These are phyloP conservation scores for Lordiphosa fenestrarum DNA, from an alignment of 2,888 invertebrate genomes.

Conservation along the genomic window DNA sequence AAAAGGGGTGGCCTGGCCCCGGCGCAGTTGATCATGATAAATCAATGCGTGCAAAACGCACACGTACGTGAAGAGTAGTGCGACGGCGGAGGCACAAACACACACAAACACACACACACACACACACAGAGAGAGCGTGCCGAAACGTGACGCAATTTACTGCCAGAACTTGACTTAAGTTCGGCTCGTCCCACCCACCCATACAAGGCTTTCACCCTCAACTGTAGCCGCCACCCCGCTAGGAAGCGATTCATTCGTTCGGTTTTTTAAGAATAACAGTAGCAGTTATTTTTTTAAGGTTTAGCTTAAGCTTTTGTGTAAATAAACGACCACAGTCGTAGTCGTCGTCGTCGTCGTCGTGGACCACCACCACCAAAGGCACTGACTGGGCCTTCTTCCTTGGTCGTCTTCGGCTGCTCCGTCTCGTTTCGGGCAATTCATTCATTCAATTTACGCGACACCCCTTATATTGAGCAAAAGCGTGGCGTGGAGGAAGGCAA, in stretches of 20 bases:
- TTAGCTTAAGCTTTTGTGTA: slow-evolving; percentile 77
- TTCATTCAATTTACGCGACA: slow-evolving; percentile 77
- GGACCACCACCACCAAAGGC: slow-evolving; percentile 17
- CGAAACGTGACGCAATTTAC: slow-evolving; percentile 78
- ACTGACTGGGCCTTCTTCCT: slow-evolving; percentile 5
- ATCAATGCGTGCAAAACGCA: slow-evolving; percentile 77
- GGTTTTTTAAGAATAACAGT: slow-evolving; percentile 71
- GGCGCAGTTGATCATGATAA: slow-evolving; percentile 75
- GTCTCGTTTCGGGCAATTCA: slow-evolving; percentile 65
- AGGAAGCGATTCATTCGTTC: slow-evolving; percentile 40
- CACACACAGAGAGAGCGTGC: slow-evolving; percentile 44
- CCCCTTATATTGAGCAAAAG: slow-evolving; percentile 58
- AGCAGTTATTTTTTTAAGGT: slow-evolving; percentile 76
- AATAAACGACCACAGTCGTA: slow-evolving; percentile 70
- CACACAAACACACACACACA: slow-evolving; percentile 7
- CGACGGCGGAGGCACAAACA: slow-evolving; percentile 7
- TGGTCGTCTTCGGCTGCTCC: background rate
- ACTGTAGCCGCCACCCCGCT: slow-evolving; percentile 48
- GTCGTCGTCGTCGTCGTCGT: slow-evolving; percentile 31
- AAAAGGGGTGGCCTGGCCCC: slow-evolving; percentile 53
- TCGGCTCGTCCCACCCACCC: slow-evolving; percentile 27
- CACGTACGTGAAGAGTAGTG: slow-evolving; percentile 54
- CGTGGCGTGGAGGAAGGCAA: slow-evolving; percentile 25
- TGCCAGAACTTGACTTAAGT: slow-evolving; percentile 70
- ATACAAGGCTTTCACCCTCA: slow-evolving; percentile 45